Evolutionary conservation across 1,140 invertebrate species (phyloP).

Genomic region (Ruditapes philippinarum): DNA sequence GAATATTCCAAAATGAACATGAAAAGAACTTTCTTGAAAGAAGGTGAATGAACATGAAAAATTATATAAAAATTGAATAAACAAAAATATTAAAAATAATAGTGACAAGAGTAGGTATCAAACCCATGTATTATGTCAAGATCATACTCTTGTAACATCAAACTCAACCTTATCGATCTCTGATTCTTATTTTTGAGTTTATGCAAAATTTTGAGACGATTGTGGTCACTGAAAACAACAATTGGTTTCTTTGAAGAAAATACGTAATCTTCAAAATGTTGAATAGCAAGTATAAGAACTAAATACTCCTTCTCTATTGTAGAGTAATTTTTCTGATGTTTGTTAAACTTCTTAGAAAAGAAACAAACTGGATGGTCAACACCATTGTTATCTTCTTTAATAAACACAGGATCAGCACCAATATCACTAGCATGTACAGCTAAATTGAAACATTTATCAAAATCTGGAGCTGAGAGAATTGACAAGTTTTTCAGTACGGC

Average conservation of each 20-base stretch:
- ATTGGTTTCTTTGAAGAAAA: neutral
- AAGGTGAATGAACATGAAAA: no score
- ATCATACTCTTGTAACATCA: no score
- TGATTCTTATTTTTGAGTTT: slow-evolving; percentile 55
- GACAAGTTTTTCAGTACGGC: slow-evolving; percentile 58
- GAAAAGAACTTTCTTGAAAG: no score
- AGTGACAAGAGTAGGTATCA: no score
- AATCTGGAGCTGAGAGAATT: slow-evolving; percentile 80
- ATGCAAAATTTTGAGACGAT: neutral
- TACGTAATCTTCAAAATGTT: slow-evolving; percentile 59
- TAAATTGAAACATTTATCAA: slow-evolving; percentile 80
- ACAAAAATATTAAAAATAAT: no score
- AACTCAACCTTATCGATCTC: slow-evolving; percentile 28
- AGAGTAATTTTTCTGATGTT: slow-evolving; percentile 64
- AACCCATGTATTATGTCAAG: no score
- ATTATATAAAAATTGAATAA: no score
- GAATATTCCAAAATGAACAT: no score
- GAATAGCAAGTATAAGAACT: slow-evolving; percentile 16
- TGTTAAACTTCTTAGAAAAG: slow-evolving; percentile 65
- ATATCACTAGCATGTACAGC: slow-evolving; percentile 71
- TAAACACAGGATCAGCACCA: slow-evolving; percentile 62
- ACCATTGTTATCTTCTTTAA: slow-evolving; percentile 62
- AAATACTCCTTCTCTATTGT: slow-evolving; percentile 62
- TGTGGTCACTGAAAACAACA: slow-evolving; percentile 62
- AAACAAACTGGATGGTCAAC: slow-evolving; percentile 69